Evolutionary conservation across 1,140 invertebrate genomes (phyloP).

Genomic region (Drosophila tropicalis): DNA sequence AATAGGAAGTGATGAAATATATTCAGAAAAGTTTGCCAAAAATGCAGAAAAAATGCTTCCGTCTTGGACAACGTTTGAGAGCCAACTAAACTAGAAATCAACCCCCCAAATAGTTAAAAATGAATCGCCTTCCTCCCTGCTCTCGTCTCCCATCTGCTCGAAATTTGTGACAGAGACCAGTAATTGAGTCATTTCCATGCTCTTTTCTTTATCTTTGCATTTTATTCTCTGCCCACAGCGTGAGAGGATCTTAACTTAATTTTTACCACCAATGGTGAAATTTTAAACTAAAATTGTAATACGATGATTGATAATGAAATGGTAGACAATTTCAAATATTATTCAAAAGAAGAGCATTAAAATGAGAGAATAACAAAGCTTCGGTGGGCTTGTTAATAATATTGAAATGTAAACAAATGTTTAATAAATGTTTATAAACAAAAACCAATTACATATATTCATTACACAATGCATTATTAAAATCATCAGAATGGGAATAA

Average conservation of each 20-base stretch:
- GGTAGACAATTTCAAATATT: neutral
- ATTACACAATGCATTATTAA: too few relatives aligned
- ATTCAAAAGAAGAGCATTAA: neutral
- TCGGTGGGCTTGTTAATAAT: too few relatives aligned
- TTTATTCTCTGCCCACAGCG: too few relatives aligned
- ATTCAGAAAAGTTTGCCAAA: neutral
- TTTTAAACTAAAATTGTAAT: neutral
- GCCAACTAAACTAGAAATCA: neutral
- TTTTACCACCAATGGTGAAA: neutral
- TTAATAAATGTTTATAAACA: too few relatives aligned
- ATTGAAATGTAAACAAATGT: too few relatives aligned
- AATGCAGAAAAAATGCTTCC: neutral
- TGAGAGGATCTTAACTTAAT: neutral
- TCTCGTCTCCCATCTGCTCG: too few relatives aligned
- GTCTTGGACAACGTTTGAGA: neutral
- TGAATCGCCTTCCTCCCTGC: neutral
- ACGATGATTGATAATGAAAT: neutral
- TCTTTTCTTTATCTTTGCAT: neutral
- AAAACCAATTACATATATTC: too few relatives aligned
- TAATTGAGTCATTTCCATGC: neutral
- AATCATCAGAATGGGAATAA: too few relatives aligned
- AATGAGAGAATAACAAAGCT: too few relatives aligned
- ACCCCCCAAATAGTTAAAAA: neutral
- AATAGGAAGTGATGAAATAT: neutral
- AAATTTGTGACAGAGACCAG: neutral